Conservation (phyloP, 1,140 invertebrate genomes). For the Drosophila lowei region DNA sequence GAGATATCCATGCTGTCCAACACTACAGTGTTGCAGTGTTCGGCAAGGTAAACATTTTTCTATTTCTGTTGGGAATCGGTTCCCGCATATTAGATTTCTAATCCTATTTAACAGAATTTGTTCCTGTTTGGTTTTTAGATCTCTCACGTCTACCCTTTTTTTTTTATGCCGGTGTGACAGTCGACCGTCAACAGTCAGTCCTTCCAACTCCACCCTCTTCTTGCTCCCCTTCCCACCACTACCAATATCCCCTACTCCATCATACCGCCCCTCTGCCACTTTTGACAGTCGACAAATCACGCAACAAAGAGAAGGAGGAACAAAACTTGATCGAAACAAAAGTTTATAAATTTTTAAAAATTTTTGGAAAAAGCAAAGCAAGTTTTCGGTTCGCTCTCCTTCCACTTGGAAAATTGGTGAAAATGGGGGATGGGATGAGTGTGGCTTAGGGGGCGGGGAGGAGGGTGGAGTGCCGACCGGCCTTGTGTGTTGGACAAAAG, state of each 20-base stretch:
- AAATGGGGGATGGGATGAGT: slow-evolving; percentile 2
- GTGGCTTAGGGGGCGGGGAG: neutral
- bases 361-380: slow-evolving; percentile 25
- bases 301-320: slow-evolving; percentile 23
- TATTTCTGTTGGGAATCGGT: no score
- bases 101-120: no score
- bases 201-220: neutral
- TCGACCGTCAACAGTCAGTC: slow-evolving; percentile 1
- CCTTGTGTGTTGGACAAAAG: slow-evolving; percentile 28
- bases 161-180: neutral
- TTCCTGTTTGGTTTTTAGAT: neutral
- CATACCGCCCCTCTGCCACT: slow-evolving; percentile 3
- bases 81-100: no score
- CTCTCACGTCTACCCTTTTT: neutral
- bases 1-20: no score
- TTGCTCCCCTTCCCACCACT: neutral
- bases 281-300: slow-evolving; percentile 65
- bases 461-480: slow-evolving; percentile 11
- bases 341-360: slow-evolving; percentile 64
- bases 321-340: slow-evolving; percentile 64
- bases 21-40: no score
- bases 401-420: neutral
- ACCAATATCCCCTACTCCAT: neutral
- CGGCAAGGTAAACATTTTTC: no score
- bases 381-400: neutral